Evolutionary conservation across 1,140 invertebrate species (phyloP), one percentile per base, ranked within the genome.

Genomic region (Platyscapa corneri): DNA sequence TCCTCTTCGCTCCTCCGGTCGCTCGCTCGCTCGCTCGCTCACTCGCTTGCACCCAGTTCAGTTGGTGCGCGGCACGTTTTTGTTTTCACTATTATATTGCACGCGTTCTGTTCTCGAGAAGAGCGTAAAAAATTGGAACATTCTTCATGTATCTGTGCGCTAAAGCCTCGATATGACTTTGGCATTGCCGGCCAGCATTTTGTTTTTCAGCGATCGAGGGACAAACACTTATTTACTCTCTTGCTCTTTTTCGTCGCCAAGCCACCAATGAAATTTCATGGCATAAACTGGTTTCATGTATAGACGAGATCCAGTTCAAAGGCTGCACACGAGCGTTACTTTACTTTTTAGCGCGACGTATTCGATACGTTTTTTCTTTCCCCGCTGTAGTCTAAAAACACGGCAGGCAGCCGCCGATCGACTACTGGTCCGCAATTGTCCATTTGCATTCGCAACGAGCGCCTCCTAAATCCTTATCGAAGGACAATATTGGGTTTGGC

Each of bases 1-100:
- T 56, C 39, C 23, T 53, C 27, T 53, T 70, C 39, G 42, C 18
- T 16, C 6, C 74, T 82, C 49, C 64, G 56, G 37, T 74, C 30
- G 65, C 42, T 49, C 60, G 16, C 34, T 20, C 20, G 67, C 65
- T n/a, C n/a, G n/a, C n/a, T n/a, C 64, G 56, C 37, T 74, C 30
- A 42, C 42, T 49, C 60, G 16, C 34, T 20, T 39, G 67, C 65
- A 37, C 20, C 67, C 8, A 37, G 32, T 34, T 49, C 53, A 20
- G 23, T 77, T 64, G 34, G 5, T 46, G 37, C 37, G 34, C 46
- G n/a, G 30, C 10, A 30, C 53, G 49, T 76, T 83, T 83, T 76
- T 74, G 27, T 76, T 83, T 75, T 49, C 72, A 34, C 56, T 83
- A 76, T 83, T 83, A 83, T 46, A 42, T 20, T 6, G 34, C 39